Evolutionary conservation across 53 echinoderm and acorn worm genomes (phyloP).

Genomic region (Paracentrotus lividus): DNA sequence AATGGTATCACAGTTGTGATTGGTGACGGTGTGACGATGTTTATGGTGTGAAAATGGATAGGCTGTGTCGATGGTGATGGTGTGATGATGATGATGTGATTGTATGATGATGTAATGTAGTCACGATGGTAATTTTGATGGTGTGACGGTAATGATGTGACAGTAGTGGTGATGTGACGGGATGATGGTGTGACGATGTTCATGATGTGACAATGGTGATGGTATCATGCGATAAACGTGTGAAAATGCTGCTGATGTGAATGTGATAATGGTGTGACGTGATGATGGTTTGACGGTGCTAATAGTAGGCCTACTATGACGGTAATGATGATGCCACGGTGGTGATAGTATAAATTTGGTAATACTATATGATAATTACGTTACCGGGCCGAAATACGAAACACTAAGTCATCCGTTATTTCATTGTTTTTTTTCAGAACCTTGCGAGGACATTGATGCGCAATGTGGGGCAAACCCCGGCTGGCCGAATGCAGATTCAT

Average conservation of each 20-base stretch:
- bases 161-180: not conserved
- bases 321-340: not conserved
- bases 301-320: too few species aligned
- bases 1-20: not conserved
- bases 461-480: conserved; percentile 83
- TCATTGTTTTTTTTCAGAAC: conserved; percentile 40
- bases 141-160: not conserved
- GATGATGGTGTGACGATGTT: not conserved
- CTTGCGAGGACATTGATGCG: conserved; percentile 66
- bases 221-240: not conserved
- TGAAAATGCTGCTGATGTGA: not conserved
- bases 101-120: not conserved
- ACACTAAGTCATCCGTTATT: not conserved
- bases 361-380: not conserved
- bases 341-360: not conserved
- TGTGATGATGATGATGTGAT: not conserved
- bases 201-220: not conserved
- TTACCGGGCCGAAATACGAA: not conserved
- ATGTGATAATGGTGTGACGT: not conserved
- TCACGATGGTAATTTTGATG: not conserved
- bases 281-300: not conserved
- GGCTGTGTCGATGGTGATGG: not conserved
- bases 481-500: conserved; percentile 72
- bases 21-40: not conserved
- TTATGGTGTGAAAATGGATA: not conserved